These are phyloP conservation scores for Caradrina kadenii DNA, from an alignment of 2,888 invertebrate genomes.

Conservation along the genomic window DNA sequence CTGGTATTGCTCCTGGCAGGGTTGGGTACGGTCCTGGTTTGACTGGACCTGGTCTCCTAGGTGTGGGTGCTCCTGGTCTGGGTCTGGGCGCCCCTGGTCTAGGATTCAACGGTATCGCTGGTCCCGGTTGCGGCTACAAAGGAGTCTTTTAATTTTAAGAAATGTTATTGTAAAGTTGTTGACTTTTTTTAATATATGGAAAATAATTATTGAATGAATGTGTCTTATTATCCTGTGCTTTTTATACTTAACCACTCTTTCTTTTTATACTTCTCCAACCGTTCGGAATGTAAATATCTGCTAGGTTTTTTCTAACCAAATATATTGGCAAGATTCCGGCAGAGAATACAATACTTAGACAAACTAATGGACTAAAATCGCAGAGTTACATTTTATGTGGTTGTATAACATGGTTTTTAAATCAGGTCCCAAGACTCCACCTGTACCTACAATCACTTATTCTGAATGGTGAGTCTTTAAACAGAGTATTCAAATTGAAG, in stretches of 20 bases:
- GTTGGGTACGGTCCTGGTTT: constrained; percentile 27
- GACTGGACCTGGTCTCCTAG: constrained; percentile 12
- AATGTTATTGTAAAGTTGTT: constrained; percentile 24
- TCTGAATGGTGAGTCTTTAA: too few species aligned
- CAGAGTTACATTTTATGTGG: too few species aligned
- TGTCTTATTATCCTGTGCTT: neutral
- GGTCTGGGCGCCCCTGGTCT: constrained; percentile 16
- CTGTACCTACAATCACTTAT: too few species aligned
- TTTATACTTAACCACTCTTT: neutral
- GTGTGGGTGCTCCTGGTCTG: constrained; percentile 15
- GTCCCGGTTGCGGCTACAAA: constrained; percentile 24
- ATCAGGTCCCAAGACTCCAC: too few species aligned
- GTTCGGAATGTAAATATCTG: too few species aligned
- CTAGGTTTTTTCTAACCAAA: too few species aligned
- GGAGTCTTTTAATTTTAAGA: constrained; percentile 30
- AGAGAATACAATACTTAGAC: too few species aligned
- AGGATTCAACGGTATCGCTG: constrained; percentile 14
- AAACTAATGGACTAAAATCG: too few species aligned
- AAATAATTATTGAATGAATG: constrained; percentile 4
- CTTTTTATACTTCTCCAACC: too few species aligned
- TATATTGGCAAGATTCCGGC: too few species aligned
- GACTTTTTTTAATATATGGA: constrained; percentile 46
- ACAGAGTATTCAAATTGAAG: too few species aligned
- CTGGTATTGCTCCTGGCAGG: constrained; percentile 28
- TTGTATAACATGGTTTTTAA: too few species aligned